A percentile compares a stretch with the other conserved stretches of the same genome.
Conservation (phyloP, 2,888 invertebrate genomes). For the Ophion obscuratus region DNA sequence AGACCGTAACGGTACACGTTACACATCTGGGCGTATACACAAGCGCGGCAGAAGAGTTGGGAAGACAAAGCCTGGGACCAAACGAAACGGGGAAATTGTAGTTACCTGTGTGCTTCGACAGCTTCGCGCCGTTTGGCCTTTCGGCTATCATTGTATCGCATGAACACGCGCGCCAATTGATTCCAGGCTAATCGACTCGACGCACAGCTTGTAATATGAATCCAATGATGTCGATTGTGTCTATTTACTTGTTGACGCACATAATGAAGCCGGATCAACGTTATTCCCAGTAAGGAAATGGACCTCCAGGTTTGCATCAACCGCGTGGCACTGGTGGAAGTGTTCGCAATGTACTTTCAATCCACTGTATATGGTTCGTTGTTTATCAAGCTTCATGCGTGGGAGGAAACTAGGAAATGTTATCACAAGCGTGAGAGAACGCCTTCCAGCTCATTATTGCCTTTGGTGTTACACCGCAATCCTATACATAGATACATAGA, state of each 20-base stretch:
- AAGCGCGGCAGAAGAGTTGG: no score
- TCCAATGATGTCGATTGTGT: neutral
- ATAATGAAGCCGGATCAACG: neutral
- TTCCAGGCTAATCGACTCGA: no score
- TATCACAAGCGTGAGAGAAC: conserved; percentile 66
- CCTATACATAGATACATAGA: neutral
- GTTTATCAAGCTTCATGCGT: conserved; percentile 27
- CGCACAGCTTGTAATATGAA: no score
- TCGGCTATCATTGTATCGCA: neutral
- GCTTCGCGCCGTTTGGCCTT: neutral
- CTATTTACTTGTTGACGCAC: neutral
- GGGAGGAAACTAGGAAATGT: conserved; percentile 63
- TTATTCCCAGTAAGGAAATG: conserved; percentile 49
- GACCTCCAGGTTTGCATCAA: conserved; percentile 42
- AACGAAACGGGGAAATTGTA: conserved; percentile 46
- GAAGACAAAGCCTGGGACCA: neutral
- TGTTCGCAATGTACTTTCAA: conserved; percentile 54
- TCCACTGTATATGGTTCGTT: conserved; percentile 35
- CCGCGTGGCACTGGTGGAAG: conserved; percentile 16
- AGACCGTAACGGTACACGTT: no score
- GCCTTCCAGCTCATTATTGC: conserved; percentile 64
- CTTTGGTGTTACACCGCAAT: conserved; percentile 27
- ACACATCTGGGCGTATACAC: no score
- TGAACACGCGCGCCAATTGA: neutral
- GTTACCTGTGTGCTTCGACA: neutral